Conservation (phyloP, 2,113 vertebrate genomes). For the Casuarius casuarius region DNA sequence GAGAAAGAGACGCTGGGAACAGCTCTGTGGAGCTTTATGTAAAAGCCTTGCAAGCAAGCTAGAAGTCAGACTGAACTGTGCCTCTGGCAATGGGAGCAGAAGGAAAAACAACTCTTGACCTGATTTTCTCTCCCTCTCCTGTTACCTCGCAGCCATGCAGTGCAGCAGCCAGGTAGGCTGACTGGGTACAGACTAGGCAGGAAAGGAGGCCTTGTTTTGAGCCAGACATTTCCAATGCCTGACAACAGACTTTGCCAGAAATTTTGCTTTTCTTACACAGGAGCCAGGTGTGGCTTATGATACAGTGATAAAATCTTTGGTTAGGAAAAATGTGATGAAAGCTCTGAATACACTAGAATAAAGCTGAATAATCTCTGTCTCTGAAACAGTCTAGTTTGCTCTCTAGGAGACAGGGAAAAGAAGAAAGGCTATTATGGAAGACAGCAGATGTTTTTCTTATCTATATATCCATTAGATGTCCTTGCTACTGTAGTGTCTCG, state of each 20-base stretch:
- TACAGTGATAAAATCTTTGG: conserved; percentile 51
- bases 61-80: background rate
- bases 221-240: conserved; percentile 14
- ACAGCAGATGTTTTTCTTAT: conserved; percentile 53
- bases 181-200: background rate
- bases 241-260: conserved; percentile 23
- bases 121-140: conserved; percentile 42
- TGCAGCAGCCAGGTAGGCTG: conserved; percentile 15
- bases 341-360: background rate
- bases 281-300: conserved; percentile 47
- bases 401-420: conserved; percentile 23
- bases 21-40: background rate
- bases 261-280: conserved; percentile 36
- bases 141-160: background rate
- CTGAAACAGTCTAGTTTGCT: conserved; percentile 7
- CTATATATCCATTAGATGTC: conserved; percentile 13
- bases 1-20: background rate
- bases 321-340: conserved; percentile 23
- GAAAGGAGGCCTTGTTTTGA: background rate
- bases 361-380: conserved; percentile 8
- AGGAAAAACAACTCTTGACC: conserved; percentile 48
- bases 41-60: background rate
- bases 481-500: background rate
- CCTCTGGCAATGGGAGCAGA: conserved; percentile 25
- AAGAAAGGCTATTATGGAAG: background rate